Percentiles rank a stretch among this genome's conserved stretches.
These are phyloP conservation scores for Crax fasciolata DNA, from an alignment of 2,797 vertebrate species.

Conservation along the genomic window DNA sequence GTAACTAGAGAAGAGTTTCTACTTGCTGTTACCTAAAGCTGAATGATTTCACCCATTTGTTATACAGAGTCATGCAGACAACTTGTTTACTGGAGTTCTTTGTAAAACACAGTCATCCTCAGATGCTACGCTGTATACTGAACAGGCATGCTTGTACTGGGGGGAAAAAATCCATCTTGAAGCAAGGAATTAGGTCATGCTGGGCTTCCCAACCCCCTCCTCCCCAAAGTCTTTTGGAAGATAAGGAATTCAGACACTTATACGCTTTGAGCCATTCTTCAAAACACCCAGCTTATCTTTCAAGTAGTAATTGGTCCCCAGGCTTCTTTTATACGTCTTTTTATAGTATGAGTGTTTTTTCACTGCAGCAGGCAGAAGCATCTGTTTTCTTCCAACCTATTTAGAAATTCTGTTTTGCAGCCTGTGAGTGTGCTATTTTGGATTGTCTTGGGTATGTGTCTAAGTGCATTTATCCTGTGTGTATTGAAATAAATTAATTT, in stretches of 20 bases:
- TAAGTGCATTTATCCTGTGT: not conserved
- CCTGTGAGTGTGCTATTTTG: not conserved
- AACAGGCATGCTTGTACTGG: not conserved
- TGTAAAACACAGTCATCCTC: not conserved
- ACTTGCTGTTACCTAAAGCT: not conserved
- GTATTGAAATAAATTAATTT: not conserved
- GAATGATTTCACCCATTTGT: not conserved
- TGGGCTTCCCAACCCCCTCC: not conserved
- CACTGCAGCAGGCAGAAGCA: not conserved
- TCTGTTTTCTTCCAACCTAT: not conserved
- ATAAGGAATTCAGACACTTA: not conserved
- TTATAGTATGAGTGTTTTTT: not conserved
- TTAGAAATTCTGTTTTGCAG: not conserved
- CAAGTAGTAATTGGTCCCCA: constrained; percentile 1
- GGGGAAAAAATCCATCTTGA: not conserved
- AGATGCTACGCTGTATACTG: not conserved
- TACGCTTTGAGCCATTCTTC: not conserved
- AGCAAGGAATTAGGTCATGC: constrained; percentile 39
- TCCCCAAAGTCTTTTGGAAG: not conserved
- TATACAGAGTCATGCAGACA: not conserved
- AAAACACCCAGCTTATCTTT: constrained; percentile 39
- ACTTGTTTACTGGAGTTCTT: not conserved
- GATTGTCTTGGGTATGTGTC: not conserved
- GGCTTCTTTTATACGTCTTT: not conserved
- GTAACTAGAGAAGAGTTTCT: not conserved